Percentiles rank a stretch among this genome's conserved stretches.
These are phyloP conservation scores for Lucilia sericata DNA, from an alignment of 1,140 invertebrate genomes.

Conservation along the genomic window DNA sequence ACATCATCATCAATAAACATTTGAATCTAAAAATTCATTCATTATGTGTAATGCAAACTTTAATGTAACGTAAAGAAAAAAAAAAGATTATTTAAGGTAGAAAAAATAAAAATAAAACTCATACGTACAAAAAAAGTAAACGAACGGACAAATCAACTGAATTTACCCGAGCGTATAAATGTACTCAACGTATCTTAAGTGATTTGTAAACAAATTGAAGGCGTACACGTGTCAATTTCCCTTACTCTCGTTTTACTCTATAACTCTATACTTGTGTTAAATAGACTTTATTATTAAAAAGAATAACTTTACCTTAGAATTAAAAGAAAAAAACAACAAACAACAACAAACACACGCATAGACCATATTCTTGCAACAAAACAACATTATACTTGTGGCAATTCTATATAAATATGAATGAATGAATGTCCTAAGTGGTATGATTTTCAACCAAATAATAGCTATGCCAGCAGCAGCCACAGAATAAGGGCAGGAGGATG, in stretches of 20 bases:
- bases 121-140: neutral
- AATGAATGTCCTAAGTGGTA: neutral
- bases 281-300: slow-evolving; percentile 18
- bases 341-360: neutral
- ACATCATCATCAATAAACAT: neutral
- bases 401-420: too few species aligned
- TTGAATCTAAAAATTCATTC: neutral
- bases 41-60: neutral
- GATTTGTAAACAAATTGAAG: slow-evolving; percentile 43
- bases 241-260: neutral
- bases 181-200: slow-evolving; percentile 17
- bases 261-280: too few species aligned
- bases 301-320: slow-evolving; percentile 24
- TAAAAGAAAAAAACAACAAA: neutral
- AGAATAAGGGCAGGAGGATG: neutral
- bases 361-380: neutral
- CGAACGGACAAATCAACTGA: neutral
- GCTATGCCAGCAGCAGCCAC: too few species aligned
- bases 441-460: neutral
- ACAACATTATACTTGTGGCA: neutral
- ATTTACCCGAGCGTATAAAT: slow-evolving; percentile 4
- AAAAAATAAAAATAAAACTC: neutral
- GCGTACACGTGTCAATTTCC: slow-evolving; percentile 33
- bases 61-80: neutral
- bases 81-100: neutral